Evolutionary conservation across 2,888 invertebrate species (phyloP).

Genomic region (Acrobasis suavella): DNA sequence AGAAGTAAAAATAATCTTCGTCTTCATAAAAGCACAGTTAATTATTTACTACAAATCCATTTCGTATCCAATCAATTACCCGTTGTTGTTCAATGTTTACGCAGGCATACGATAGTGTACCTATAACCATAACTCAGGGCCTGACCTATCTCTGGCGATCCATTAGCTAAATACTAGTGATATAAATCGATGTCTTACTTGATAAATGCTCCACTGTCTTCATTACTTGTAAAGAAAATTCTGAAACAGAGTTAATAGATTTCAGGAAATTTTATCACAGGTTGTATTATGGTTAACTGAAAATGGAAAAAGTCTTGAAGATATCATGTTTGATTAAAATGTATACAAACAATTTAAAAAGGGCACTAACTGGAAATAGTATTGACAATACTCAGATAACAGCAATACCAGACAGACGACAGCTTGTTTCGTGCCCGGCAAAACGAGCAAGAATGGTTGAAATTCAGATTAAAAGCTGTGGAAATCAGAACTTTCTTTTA

Average conservation of each 20-base stretch:
- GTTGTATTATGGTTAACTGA: too few relatives aligned
- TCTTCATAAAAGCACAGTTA: background rate
- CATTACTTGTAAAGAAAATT: background rate
- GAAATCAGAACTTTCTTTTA: slow-evolving; percentile 5
- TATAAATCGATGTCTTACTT: slow-evolving; percentile 17
- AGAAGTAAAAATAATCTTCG: too few relatives aligned
- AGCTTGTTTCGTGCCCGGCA: slow-evolving; percentile 1
- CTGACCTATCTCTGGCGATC: slow-evolving; percentile 33
- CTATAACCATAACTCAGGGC: slow-evolving; percentile 34
- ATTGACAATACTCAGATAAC: slow-evolving; percentile 13
- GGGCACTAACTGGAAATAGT: background rate
- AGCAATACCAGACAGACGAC: slow-evolving; percentile 16
- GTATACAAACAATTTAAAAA: background rate
- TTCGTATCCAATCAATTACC: background rate
- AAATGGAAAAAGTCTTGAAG: too few relatives aligned
- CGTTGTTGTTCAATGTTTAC: slow-evolving; percentile 4
- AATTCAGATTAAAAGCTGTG: background rate
- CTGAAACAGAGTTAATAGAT: too few relatives aligned
- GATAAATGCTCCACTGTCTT: background rate
- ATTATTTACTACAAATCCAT: background rate
- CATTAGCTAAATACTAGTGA: slow-evolving; percentile 27
- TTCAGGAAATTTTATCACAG: too few relatives aligned
- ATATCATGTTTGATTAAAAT: too few relatives aligned
- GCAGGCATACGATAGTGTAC: slow-evolving; percentile 1
- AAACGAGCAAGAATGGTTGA: slow-evolving; percentile 8